Evolutionary conservation across 2,797 vertebrate genomes (phyloP).

Genomic region (Takifugu ocellatus): DNA sequence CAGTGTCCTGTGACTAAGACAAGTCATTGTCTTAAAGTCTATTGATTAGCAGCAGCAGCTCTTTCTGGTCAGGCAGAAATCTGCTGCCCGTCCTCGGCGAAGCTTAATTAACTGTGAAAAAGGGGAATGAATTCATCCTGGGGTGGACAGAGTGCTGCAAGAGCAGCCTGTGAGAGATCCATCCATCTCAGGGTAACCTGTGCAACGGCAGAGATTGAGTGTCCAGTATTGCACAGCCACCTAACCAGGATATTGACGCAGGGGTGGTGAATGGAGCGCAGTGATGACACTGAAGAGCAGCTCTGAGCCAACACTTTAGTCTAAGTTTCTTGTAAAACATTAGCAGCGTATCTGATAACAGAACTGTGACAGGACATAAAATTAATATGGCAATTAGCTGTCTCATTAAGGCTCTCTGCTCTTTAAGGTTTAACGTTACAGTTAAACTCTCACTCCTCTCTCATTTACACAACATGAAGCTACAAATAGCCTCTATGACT

Average conservation of each 20-base stretch:
- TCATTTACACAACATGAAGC: slow-evolving; percentile 18
- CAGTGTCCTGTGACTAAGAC: too few relatives aligned
- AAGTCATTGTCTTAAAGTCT: slow-evolving; percentile 15
- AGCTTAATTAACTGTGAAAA: slow-evolving; percentile 54
- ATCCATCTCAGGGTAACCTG: slow-evolving; percentile 38
- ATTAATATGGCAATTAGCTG: slow-evolving; percentile 19
- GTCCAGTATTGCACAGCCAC: slow-evolving; percentile 41
- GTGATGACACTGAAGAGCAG: background rate
- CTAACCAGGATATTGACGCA: slow-evolving; percentile 23
- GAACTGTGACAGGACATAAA: slow-evolving; percentile 17
- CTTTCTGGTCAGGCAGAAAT: slow-evolving; percentile 32
- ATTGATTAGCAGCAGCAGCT: slow-evolving; percentile 27
- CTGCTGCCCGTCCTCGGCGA: slow-evolving; percentile 11
- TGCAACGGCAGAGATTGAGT: slow-evolving; percentile 3
- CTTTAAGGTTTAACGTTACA: slow-evolving; percentile 5
- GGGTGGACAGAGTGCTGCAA: slow-evolving; percentile 22
- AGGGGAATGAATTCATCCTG: slow-evolving; percentile 48
- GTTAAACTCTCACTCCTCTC: slow-evolving; percentile 12
- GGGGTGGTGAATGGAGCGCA: slow-evolving; percentile 12
- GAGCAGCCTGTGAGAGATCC: slow-evolving; percentile 32
- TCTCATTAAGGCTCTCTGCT: slow-evolving; percentile 23
- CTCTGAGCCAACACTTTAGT: slow-evolving; percentile 5
- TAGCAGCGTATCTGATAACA: slow-evolving; percentile 6
- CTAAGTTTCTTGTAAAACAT: slow-evolving; percentile 12
- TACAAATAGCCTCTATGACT: slow-evolving; percentile 7